Evolutionary conservation across 1,140 invertebrate genomes (phyloP).

Genomic region (Dolichoris vasculosae): DNA sequence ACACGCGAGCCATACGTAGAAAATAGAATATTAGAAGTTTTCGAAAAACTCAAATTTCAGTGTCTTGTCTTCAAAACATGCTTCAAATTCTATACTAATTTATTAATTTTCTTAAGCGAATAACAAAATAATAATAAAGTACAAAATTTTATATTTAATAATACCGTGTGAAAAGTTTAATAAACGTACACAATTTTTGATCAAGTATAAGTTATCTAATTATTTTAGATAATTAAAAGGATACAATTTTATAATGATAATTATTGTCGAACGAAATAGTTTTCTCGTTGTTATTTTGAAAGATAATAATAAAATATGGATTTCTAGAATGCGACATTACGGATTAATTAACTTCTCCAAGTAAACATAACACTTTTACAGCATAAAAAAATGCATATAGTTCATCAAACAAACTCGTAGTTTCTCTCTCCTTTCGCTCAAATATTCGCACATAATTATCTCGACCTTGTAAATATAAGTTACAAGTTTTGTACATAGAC

Average conservation of each 20-base stretch:
- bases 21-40: not conserved
- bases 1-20: not conserved
- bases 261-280: not conserved
- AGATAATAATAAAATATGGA: conserved; percentile 7
- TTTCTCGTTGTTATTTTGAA: not conserved
- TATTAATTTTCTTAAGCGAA: too few relatives aligned
- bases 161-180: too few relatives aligned
- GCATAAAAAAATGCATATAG: conserved; percentile 12
- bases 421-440: not conserved
- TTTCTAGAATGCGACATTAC: conserved; percentile 8
- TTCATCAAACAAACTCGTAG: conserved; percentile 18
- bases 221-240: too few relatives aligned
- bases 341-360: not conserved
- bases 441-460: conserved; percentile 18
- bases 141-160: too few relatives aligned
- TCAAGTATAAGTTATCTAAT: too few relatives aligned
- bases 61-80: not conserved
- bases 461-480: not conserved
- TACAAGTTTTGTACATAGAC: not conserved
- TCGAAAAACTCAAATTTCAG: not conserved
- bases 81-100: too few relatives aligned
- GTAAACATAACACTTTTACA: not conserved
- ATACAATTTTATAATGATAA: too few relatives aligned
- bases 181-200: too few relatives aligned
- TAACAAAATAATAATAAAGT: too few relatives aligned